Percentiles rank a stretch among this genome's conserved stretches.
phyloP scores from a whole-genome alignment of 2,113 vertebrate species.

The Paramormyrops kingsleyae region DNA sequence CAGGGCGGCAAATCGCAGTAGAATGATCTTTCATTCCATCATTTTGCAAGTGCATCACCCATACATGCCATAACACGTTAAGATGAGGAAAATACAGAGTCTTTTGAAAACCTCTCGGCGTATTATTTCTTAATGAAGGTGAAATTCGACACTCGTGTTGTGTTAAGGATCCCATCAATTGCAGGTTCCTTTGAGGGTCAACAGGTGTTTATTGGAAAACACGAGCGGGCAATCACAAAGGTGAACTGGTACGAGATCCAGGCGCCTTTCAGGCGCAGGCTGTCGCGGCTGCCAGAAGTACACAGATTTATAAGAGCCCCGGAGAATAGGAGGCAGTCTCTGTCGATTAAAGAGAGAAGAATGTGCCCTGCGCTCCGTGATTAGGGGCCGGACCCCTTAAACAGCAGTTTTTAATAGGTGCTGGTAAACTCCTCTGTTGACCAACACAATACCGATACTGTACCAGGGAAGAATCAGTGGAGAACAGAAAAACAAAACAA shows the following conservation, averaged over 20 bases:
- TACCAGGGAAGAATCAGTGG: background rate
- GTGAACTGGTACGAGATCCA: background rate
- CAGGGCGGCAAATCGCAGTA: background rate
- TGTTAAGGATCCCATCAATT: background rate
- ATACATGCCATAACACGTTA: background rate
- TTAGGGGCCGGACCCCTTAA: background rate
- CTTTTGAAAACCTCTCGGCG: background rate
- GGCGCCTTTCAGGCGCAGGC: background rate
- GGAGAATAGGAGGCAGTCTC: background rate
- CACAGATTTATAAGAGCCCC: background rate
- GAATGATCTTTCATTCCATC: background rate
- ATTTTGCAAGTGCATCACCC: background rate
- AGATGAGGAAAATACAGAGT: background rate
- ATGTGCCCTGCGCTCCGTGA: background rate
- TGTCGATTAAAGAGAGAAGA: slow-evolving; percentile 1
- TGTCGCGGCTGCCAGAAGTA: background rate
- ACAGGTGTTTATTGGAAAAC: slow-evolving; percentile 3
- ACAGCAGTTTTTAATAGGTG: background rate
- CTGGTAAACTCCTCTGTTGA: background rate
- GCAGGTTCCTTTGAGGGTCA: background rate
- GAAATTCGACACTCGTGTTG: background rate
- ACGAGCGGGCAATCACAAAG: slow-evolving; percentile 6
- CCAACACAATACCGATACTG: slow-evolving; percentile 15
- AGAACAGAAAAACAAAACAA: background rate
- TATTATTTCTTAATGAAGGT: slow-evolving; percentile 3